These are phyloP conservation scores for Haemorhous mexicanus DNA, from an alignment of 2,113 vertebrate genomes.

Conservation along the genomic window DNA sequence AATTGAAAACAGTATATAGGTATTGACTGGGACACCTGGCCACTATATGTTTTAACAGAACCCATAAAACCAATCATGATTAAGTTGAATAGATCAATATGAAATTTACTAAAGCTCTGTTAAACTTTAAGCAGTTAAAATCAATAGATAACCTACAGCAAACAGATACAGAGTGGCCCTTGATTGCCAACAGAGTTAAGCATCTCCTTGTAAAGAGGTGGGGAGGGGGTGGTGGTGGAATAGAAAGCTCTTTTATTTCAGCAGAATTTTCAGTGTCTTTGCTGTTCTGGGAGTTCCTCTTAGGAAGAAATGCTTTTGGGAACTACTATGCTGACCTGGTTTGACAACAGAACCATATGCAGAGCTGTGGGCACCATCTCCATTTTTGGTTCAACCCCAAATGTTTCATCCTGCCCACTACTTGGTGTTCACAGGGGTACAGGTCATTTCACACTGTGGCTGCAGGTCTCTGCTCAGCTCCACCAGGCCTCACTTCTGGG, in stretches of 20 bases:
- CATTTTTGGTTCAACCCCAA: not conserved
- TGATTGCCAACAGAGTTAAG: not conserved
- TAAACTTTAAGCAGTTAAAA: conserved; percentile 38
- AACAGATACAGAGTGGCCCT: not conserved
- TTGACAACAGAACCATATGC: not conserved
- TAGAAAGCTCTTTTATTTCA: not conserved
- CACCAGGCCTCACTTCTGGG: rapidly evolving
- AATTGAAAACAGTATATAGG: conserved; percentile 32
- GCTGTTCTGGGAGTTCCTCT: not conserved
- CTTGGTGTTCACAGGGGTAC: rapidly evolving
- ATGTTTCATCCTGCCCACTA: rapidly evolving
- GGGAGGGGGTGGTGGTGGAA: not conserved
- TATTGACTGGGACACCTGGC: conserved; percentile 30
- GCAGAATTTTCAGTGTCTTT: not conserved
- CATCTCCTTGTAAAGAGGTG: not conserved
- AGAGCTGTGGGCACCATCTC: not conserved
- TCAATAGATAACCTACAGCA: conserved; percentile 38
- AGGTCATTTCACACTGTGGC: rapidly evolving
- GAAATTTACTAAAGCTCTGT: conserved; percentile 18
- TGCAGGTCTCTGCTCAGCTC: not conserved
- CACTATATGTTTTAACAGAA: not conserved
- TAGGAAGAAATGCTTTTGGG: not conserved
- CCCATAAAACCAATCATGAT: conserved; percentile 14
- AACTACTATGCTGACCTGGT: not conserved
- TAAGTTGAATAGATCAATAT: conserved; percentile 8